phyloP scores from a whole-genome alignment of 2,113 vertebrate genomes.

The Carassius carassius region DNA sequence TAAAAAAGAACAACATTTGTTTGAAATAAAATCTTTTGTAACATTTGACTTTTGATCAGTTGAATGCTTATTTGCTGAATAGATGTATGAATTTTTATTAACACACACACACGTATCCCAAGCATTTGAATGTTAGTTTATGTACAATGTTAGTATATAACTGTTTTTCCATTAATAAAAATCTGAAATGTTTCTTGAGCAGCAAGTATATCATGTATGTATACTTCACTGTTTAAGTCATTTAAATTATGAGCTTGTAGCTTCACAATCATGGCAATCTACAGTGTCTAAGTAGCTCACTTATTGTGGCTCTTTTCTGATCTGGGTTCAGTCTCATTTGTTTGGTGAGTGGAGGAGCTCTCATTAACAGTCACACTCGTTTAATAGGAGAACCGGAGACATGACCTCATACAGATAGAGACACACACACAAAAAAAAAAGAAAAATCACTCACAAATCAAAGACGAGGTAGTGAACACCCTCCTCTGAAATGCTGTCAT shows the following conservation, averaged over 20 bases:
- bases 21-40: neutral
- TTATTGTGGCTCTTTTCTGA: neutral
- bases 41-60: neutral
- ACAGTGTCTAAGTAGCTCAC: neutral
- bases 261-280: neutral
- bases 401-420: neutral
- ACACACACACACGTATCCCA: neutral
- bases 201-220: neutral
- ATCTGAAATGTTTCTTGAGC: no score
- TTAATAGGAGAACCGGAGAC: neutral
- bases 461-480: constrained; percentile 58
- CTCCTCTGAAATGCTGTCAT: constrained; percentile 59
- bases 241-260: no score
- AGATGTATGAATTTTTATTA: neutral
- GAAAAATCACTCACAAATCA: constrained; percentile 52
- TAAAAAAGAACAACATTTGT: no score
- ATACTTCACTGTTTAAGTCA: no score
- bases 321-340: neutral
- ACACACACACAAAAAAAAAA: neutral
- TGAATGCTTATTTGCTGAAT: neutral
- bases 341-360: neutral
- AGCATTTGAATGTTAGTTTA: neutral
- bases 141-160: neutral
- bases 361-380: neutral
- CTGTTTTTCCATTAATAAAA: neutral